phyloP scores from a whole-genome alignment of 2,888 invertebrate species.

The Pheosia gnoma region DNA sequence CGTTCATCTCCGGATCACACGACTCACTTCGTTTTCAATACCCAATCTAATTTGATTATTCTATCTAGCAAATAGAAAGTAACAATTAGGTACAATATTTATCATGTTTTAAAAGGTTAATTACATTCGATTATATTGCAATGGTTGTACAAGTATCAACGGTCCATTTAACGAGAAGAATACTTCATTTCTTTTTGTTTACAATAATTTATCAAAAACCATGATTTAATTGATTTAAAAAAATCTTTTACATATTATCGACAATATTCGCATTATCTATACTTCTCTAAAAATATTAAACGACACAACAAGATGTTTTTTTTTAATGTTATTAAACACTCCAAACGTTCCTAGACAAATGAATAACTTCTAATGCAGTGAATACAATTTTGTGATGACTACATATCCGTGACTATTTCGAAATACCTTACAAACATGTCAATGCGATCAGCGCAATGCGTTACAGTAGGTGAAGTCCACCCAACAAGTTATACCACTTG shows the following conservation, averaged over 20 bases:
- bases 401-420: constrained; percentile 73
- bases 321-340: constrained; percentile 65
- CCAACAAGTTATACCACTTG: no score
- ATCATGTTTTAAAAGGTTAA: constrained; percentile 62
- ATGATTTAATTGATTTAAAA: constrained; percentile 61
- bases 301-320: constrained; percentile 79
- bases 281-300: constrained; percentile 79
- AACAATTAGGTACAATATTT: constrained; percentile 81
- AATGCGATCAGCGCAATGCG: constrained; percentile 41
- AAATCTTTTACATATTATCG: constrained; percentile 60
- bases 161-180: constrained; percentile 74
- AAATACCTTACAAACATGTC: constrained; percentile 65
- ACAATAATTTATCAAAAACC: constrained; percentile 74
- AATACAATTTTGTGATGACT: constrained; percentile 79
- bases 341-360: constrained; percentile 72
- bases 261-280: constrained; percentile 71
- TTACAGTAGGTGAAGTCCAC: constrained; percentile 2
- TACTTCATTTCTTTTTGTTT: constrained; percentile 72
- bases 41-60: constrained; percentile 82
- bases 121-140: constrained; percentile 74
- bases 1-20: constrained; percentile 65
- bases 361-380: constrained; percentile 66
- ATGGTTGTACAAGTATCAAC: constrained; percentile 72
- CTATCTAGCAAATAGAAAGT: constrained; percentile 84
- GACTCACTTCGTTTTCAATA: constrained; percentile 68